Evolutionary conservation across 2,888 invertebrate genomes (phyloP).

Genomic region (Eumacrocentrus americanus): DNA sequence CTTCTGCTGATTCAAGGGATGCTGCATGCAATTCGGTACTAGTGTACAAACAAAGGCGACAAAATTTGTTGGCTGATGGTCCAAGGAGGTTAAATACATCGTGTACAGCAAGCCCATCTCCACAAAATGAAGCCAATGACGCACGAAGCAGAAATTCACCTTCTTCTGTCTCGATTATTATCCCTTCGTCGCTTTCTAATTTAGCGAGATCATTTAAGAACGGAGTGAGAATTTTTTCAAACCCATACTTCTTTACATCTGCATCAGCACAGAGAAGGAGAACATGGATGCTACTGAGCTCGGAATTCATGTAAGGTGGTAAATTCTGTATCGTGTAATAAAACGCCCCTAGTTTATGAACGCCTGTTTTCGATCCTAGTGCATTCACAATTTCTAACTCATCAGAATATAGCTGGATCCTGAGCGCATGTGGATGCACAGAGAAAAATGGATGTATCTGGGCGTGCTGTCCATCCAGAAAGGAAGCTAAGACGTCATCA

Average conservation of each 20-base stretch:
- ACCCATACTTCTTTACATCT: constrained; percentile 35
- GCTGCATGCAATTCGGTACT: constrained; percentile 23
- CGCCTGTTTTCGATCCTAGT: constrained; percentile 34
- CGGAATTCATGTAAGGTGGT: constrained; percentile 32
- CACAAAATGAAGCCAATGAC: constrained; percentile 30
- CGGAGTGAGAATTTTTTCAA: constrained; percentile 31
- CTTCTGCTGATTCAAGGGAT: background rate
- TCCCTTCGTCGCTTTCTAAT: constrained; percentile 32
- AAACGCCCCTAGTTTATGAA: constrained; percentile 37
- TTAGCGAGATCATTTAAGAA: constrained; percentile 31
- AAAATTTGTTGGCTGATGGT: constrained; percentile 33
- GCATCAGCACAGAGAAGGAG: constrained; percentile 26
- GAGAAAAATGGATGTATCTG: constrained; percentile 29
- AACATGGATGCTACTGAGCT: constrained; percentile 31
- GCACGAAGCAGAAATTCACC: constrained; percentile 30
- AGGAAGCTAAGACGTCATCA: constrained; percentile 28
- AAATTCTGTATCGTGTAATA: constrained; percentile 34
- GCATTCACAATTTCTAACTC: constrained; percentile 35
- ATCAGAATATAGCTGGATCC: constrained; percentile 35
- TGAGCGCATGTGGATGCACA: constrained; percentile 22
- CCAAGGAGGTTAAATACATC: constrained; percentile 31
- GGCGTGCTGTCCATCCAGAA: constrained; percentile 33
- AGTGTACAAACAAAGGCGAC: constrained; percentile 25
- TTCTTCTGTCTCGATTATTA: constrained; percentile 23
- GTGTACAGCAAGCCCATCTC: constrained; percentile 33